Base-by-base conservation (phyloP, 2,888 invertebrate species). In the Formica aserva region DNA sequence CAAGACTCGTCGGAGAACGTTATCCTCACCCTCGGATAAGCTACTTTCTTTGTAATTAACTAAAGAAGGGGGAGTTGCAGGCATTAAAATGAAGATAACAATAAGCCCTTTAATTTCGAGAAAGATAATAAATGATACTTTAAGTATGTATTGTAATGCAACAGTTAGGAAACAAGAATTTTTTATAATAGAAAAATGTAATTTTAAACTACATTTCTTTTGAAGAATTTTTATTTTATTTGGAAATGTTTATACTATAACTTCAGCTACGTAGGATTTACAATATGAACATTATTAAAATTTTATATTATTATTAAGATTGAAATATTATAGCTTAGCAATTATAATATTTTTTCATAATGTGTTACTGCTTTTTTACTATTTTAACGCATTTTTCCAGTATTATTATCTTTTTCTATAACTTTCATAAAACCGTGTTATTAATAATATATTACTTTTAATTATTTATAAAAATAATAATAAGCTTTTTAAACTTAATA, bases 1-100 rank as follows among this genome's bases (percentile, higher is more conserved):
- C 88, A 87, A 82, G 83, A 83, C 82, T 85, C 60, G 82, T 66
- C 83, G 77, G 74, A 85, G 75, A 89, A 85, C 80, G 82, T 85
- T 90, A 87, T 86, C 82, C 88, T 85, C 85, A 89, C 86, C 87
- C 87, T 85, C 78, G 83, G 89, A 83, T 88, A 87, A 87, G 88
- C 89, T 89, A 84, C 88, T 90, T 88, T 90, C 88, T 91, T 90
- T 89, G 89, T 92, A 92, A 93, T 92, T 92, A 92, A 89, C 87
- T 88, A 86, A 90, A 85, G 86, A 71, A 32, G 3, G 32, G 18
- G 32, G 45, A 72, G 84, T 86, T 82, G 71, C 63, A 84, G 83
- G 86, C 88, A 91, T 92, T 90, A 88, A 91, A 91, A 92, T 91
- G 86, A 84, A 91, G 88, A 92, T 91, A 89, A 89, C 60, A 38